These are phyloP conservation scores for Apolygus lucorum DNA, from an alignment of 1,140 invertebrate species.

Conservation along the genomic window DNA sequence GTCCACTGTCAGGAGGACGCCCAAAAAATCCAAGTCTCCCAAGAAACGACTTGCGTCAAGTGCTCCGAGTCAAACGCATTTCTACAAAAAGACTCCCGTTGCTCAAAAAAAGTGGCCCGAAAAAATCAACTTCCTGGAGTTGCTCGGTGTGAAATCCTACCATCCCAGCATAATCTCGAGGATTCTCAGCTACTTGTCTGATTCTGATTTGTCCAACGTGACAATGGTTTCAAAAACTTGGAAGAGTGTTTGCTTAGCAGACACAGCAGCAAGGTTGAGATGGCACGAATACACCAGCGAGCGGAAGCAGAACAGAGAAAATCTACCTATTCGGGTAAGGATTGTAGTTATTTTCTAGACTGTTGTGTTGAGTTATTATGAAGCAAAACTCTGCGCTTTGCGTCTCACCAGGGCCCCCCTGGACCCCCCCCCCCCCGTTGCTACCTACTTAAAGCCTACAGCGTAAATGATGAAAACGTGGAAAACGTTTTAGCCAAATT, in stretches of 20 bases:
- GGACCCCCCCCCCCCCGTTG: background rate
- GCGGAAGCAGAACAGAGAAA: slow-evolving; percentile 26
- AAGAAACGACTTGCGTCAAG: background rate
- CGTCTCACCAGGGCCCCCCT: background rate
- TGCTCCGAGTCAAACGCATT: background rate
- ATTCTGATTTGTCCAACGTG: slow-evolving; percentile 32
- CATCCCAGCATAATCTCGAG: slow-evolving; percentile 26
- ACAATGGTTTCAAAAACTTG: slow-evolving; percentile 35
- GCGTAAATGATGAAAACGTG: no score
- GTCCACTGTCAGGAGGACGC: background rate
- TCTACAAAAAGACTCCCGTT: background rate
- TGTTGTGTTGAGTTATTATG: no score
- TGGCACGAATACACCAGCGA: slow-evolving; percentile 25
- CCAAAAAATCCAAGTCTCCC: background rate
- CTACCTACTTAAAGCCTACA: no score
- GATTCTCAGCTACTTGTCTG: slow-evolving; percentile 33
- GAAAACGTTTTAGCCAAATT: no score
- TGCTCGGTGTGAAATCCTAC: slow-evolving; percentile 28
- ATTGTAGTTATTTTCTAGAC: background rate
- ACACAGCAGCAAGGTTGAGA: slow-evolving; percentile 26
- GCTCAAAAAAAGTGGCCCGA: background rate
- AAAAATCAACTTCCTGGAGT: slow-evolving; percentile 32
- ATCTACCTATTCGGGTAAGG: slow-evolving; percentile 10
- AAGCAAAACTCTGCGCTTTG: background rate
- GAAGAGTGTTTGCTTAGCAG: slow-evolving; percentile 28